Evolutionary conservation across 2,113 vertebrate species (phyloP).

Genomic region (Cryptotis parvus): DNA sequence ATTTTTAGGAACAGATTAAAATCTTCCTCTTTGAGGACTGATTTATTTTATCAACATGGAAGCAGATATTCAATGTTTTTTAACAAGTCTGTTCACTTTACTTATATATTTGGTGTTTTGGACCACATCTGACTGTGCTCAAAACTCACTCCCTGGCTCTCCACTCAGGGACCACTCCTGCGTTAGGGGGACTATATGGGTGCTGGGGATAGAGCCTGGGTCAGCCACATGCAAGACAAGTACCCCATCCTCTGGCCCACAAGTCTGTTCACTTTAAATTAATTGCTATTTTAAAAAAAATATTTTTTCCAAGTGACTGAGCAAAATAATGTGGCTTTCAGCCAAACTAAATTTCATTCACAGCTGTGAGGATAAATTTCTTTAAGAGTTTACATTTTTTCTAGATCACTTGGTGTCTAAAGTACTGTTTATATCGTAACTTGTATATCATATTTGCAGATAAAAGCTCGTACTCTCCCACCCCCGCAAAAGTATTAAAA

Average conservation of each 20-base stretch:
- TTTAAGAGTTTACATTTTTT: conserved; percentile 7
- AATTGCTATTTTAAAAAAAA: not conserved
- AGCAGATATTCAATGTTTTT: conserved; percentile 68
- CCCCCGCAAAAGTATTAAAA: not conserved
- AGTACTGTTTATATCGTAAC: not conserved
- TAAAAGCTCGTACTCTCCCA: not conserved
- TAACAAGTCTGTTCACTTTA: conserved; percentile 41
- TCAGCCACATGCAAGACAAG: no score
- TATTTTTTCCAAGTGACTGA: conserved; percentile 23
- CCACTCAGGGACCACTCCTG: no score
- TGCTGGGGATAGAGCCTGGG: no score
- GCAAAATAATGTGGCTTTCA: conserved; percentile 39
- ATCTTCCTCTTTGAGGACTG: conserved; percentile 22
- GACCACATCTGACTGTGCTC: no score
- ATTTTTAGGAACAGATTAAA: conserved; percentile 53
- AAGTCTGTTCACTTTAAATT: conserved; percentile 27
- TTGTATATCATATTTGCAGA: conserved; percentile 3
- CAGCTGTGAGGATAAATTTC: conserved; percentile 47
- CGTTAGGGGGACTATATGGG: no score
- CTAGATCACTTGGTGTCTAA: conserved; percentile 22
- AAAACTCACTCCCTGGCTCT: no score
- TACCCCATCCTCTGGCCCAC: not conserved
- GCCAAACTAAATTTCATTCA: conserved; percentile 58
- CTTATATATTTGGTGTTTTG: no score
- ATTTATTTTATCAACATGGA: conserved; percentile 54